Evolutionary conservation across 2,797 vertebrate species (phyloP).

Genomic region (Chanos chanos): DNA sequence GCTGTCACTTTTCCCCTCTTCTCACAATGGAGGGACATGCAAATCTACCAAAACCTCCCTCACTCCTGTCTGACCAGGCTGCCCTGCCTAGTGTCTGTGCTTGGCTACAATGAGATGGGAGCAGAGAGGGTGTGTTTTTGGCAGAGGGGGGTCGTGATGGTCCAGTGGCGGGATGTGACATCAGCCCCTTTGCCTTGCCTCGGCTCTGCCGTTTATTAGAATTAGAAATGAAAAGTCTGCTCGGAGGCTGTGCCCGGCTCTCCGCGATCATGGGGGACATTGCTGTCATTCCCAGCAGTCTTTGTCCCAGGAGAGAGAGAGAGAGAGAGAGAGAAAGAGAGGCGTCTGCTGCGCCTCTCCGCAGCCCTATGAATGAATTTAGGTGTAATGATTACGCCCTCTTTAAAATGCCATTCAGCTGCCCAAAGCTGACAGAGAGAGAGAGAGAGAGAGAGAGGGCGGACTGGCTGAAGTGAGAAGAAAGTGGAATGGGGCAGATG

Average conservation of each 20-base stretch:
- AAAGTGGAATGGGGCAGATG: slow-evolving; percentile 83
- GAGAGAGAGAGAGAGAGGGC: too few species aligned
- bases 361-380: slow-evolving; percentile 96
- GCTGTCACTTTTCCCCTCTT: slow-evolving; percentile 97
- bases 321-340: slow-evolving; percentile 50
- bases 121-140: slow-evolving; percentile 17
- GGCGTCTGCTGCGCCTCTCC: slow-evolving; percentile 86
- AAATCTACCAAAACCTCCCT: slow-evolving; percentile 87
- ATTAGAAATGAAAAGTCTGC: slow-evolving; percentile 99
- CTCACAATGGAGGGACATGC: slow-evolving; percentile 97
- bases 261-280: slow-evolving; percentile 80
- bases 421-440: too few species aligned
- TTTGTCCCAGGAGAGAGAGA: slow-evolving; percentile 75
- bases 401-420: slow-evolving; percentile 86
- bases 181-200: slow-evolving; percentile 78
- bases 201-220: slow-evolving; percentile 81
- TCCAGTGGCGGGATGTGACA: slow-evolving; percentile 83
- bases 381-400: slow-evolving; percentile 89
- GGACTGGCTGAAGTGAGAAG: slow-evolving; percentile 30
- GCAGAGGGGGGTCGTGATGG: slow-evolving; percentile 39
- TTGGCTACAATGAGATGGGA: slow-evolving; percentile 72
- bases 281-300: slow-evolving; percentile 78
- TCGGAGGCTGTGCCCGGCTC: slow-evolving; percentile 84
- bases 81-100: slow-evolving; percentile 89
- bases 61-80: slow-evolving; percentile 82